Base-by-base conservation (phyloP, 2,797 vertebrate genomes). In the Loriculus beryllinus region DNA sequence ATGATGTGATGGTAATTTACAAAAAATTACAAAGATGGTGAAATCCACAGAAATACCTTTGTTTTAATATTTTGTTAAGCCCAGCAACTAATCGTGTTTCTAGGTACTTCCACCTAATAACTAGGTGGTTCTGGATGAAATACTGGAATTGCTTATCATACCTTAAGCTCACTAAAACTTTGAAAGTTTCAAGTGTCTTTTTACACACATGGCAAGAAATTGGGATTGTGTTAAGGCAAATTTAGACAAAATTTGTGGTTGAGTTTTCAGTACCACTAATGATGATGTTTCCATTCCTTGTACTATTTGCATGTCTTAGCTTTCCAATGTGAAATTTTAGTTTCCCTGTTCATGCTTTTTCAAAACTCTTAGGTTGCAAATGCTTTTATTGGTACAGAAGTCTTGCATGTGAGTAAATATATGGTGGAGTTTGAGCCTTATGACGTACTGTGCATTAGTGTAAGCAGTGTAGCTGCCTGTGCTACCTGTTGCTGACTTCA, bases 401-500 rank as follows among this genome's bases (percentile, higher is more conserved):
- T 57, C 33, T 57, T 57, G 22, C 33, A 25, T 39, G 47, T 39
- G 45, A 22, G 13, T 63, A 45, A 65, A 28, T 47, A 9, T 2
- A 5, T 5, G 23, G 35, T 28, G 47, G 45, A 25, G 26, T 43
- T 29, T 33, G 28, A 60, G 40, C 29, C 14, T 42, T 43, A 3
- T 1, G 2, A 8, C 10, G 5, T 4, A 5, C 16, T 21, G 13
- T 15, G 16, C 22, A 3, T 59, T 35, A 57, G 33, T 35, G 22
- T 25, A 57, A 35, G 56, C 20, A 29, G 23, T 7, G 1, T n/a
- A 60, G 62, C 56, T 56, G 21, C 51, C 59, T 8, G 20, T 26
- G 3, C 40, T 31, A 6, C 4, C 35, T 43, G 47, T 29, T 39
- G 31, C 37, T 39, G 72, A 56, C 54, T 56, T 56, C 52, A 33